Evolutionary conservation across 2,113 vertebrate species (phyloP), one percentile per base, ranked within the genome.

Genomic region (Pleuronectes platessa): DNA sequence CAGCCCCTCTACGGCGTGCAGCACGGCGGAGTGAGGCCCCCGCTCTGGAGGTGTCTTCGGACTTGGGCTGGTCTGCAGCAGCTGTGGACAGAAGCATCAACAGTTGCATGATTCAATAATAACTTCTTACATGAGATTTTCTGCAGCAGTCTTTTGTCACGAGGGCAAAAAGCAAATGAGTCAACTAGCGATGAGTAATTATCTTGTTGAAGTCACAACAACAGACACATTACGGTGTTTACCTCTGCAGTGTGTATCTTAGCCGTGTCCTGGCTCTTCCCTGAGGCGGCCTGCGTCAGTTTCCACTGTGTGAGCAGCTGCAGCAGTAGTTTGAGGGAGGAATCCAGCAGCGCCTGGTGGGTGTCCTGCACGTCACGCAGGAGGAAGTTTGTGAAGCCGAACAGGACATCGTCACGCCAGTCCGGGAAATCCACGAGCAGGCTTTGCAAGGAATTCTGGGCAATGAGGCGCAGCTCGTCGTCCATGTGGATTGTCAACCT

Each of bases 401-500:
- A 98, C 9, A 99, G 93, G 1, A 98, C 97, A 3, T 99, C 97
- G 70, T 98, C 97, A 24, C 97, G 94, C 98, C 98, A 99, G 83
- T 98, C 97, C 0, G 96, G 89, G 90, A 99, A 97, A 90, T 99
- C 98, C 74, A 98, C 94, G 62, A 99, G 93, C 53, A 99, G 91
- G 47, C 97, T 98, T 90, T 99, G 98, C 73, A 99, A 94, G 74
- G 97, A 99, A 81, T 98, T 99, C 90, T 98, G 97, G 35, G 98
- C 96, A 67, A 99, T 98, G 51, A 98, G 97, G 11, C 98, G 94
- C 69, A 99, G 94, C 75, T 99, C 98, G 74, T 99, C 97, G 21
- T 99, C 98, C 97, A 99, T 99, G 78, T 99, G 98, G 74, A 98
- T 99, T 0, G 97, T 99, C 12, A 99, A 89, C 79, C 97, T 99